Evolutionary conservation across 2,888 invertebrate genomes (phyloP), one percentile per base, ranked within the genome.

Genomic region (Leucophora obtusa): DNA sequence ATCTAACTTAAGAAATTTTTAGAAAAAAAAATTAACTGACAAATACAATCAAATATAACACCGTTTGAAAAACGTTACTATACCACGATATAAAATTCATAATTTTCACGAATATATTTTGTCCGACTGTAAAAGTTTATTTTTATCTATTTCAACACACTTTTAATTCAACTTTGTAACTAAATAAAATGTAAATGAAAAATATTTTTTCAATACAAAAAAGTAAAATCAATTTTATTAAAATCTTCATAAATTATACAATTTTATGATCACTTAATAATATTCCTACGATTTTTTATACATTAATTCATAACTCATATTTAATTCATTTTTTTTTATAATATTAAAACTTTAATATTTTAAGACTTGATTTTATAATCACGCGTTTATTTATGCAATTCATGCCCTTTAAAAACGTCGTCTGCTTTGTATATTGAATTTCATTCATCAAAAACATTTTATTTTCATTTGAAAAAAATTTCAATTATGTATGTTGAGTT

Each of bases 221-320:
- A n/a, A n/a, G n/a, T n/a, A n/a, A n/a, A 68, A 11, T 56, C 53
- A 35, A 65, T 50, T 33, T 21, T 59, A 28, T 59, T 43, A 63
- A 68, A 76, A 76, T 76, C 63, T 15, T 63, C 56, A 76, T 80
- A 76, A 80, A 76, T 80, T 68, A 69, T 65, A 54, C 56, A 72
- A 70, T 63, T 72, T 72, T 72, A 76, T 80, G 75, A 76, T 71
- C 43, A 15, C 50, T 51, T 56, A 75, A 69, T 75, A 50, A 58
- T 70, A 51, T 38, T 56, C 50, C 50, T 56, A 18, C 9, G n/a
- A n/a, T 47, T 47, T 38, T 47, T n/a, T 47, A n/a, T n/a, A 47
- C n/a, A 47, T 47, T 11, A n/a, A 14, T 47, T 5, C 43, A 47
- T 47, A 38, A 38, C 2, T 38, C 38, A 47, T n/a, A n/a, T 47